These are phyloP conservation scores for Stichodactyla mertensii DNA, from an alignment of 64 coral and sea anemone genomes.

Conservation along the genomic window DNA sequence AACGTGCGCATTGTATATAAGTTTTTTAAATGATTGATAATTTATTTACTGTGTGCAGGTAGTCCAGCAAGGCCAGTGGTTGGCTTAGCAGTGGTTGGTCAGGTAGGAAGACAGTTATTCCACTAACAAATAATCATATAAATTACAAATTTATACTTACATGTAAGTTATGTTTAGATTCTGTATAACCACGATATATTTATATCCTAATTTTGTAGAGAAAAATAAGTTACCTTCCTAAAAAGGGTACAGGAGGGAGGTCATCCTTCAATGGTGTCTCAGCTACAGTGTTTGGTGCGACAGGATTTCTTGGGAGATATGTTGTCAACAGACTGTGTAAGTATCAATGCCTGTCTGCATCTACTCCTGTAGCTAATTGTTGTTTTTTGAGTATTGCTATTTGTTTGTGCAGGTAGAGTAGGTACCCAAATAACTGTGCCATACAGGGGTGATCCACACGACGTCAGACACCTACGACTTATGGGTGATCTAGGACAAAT, in stretches of 20 bases:
- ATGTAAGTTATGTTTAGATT: background rate
- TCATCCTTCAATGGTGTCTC: constrained; percentile 96
- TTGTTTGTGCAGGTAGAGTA: constrained; percentile 53
- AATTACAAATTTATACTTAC: background rate
- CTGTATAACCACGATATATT: background rate
- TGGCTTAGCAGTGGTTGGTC: constrained; percentile 45
- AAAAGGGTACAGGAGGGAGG: constrained; percentile 83
- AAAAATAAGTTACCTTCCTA: constrained; percentile 80
- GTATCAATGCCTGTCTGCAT: background rate
- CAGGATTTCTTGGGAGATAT: constrained; percentile 98
- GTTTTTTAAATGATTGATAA: background rate
- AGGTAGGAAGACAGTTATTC: constrained; percentile 11
- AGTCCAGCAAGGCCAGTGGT: constrained; percentile 27
- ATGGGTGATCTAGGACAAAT: constrained; percentile 98
- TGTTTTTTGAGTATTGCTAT: background rate
- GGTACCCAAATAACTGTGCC: constrained; percentile 87
- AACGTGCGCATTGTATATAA: too few species aligned
- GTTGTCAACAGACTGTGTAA: constrained; percentile 92
- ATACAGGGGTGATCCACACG: constrained; percentile 84
- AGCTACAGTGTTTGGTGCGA: constrained; percentile 94
- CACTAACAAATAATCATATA: background rate
- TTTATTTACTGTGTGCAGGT: constrained; percentile 10
- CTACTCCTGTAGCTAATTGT: background rate
- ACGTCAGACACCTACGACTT: constrained; percentile 69
- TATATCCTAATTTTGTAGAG: constrained; percentile 18